Evolutionary conservation across 2,888 invertebrate species (phyloP).

Genomic region (Elmis aenea): DNA sequence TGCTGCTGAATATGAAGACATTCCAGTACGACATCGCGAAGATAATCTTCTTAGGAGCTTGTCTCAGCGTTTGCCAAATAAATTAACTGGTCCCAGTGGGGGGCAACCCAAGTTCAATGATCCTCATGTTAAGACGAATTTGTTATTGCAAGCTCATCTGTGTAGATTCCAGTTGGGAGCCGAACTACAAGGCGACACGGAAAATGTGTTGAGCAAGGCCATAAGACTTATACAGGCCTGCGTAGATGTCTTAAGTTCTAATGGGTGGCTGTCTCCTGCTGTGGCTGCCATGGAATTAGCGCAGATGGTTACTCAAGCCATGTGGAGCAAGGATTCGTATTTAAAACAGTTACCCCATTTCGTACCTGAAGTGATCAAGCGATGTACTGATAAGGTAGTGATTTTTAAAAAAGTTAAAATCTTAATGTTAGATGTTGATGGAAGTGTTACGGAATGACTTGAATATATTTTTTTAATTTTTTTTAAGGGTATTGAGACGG

Average conservation of each 20-base stretch:
- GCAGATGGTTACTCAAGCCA: conserved; percentile 99
- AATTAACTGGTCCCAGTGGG: conserved; percentile 56
- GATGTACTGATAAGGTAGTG: conserved; percentile 85
- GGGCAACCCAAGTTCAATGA: conserved; percentile 81
- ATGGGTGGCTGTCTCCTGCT: conserved; percentile 97
- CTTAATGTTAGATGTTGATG: conserved; percentile 3
- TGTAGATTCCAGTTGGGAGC: conserved; percentile 92
- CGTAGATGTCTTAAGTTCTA: conserved; percentile 88
- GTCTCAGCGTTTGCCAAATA: conserved; percentile 55
- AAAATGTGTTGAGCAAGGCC: conserved; percentile 79
- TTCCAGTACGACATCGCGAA: conserved; percentile 93
- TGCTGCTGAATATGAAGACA: conserved; percentile 92
- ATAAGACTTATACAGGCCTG: conserved; percentile 89
- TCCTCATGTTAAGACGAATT: conserved; percentile 95
- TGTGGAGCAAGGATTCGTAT: conserved; percentile 99
- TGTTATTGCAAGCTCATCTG: conserved; percentile 92
- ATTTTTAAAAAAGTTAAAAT: too few species aligned
- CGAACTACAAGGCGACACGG: conserved; percentile 94
- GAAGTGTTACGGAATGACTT: conserved; percentile 1
- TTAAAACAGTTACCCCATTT: conserved; percentile 97
- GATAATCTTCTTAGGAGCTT: conserved; percentile 71
- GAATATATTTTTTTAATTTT: background rate
- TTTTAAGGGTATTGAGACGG: conserved; percentile 71
- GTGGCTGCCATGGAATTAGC: conserved; percentile 99
- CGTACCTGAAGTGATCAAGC: conserved; percentile 77